Evolutionary conservation across 1,140 invertebrate species (phyloP).

Genomic region (Eumaeus atala): DNA sequence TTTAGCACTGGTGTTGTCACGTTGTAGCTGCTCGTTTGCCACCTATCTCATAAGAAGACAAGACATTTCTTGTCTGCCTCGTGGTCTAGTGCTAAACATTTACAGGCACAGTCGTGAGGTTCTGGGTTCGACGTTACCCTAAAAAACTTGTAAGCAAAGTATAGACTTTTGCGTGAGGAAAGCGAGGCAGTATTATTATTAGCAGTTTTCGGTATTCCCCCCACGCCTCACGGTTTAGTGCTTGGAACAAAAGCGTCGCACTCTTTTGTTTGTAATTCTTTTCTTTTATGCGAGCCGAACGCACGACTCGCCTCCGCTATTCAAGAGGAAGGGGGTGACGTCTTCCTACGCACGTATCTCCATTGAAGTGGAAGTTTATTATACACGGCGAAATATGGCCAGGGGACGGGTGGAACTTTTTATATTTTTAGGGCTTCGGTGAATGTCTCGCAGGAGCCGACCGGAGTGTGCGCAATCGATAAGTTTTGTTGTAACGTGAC

Average conservation of each 20-base stretch:
- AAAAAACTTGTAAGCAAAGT: neutral
- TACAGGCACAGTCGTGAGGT: too few relatives aligned
- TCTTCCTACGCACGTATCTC: constrained; percentile 54
- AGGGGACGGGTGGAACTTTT: neutral
- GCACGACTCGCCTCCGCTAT: constrained; percentile 47
- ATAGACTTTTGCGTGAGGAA: constrained; percentile 3
- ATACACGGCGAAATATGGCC: constrained; percentile 18
- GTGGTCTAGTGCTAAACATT: too few relatives aligned
- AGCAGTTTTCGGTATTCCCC: constrained; percentile 4
- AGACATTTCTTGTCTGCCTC: too few relatives aligned
- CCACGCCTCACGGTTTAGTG: neutral
- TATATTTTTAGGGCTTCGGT: constrained; percentile 5
- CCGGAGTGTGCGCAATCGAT: too few relatives aligned
- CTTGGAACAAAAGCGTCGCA: constrained; percentile 15
- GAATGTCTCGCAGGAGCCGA: too few relatives aligned
- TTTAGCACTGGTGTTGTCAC: too few relatives aligned
- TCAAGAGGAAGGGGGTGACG: constrained; percentile 53
- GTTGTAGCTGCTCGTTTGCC: too few relatives aligned
- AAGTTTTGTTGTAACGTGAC: too few relatives aligned
- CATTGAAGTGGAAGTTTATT: constrained; percentile 57
- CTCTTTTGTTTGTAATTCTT: constrained; percentile 22
- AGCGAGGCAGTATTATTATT: neutral
- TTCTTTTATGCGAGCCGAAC: constrained; percentile 28
- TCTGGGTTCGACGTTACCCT: too few relatives aligned
- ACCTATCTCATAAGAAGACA: too few relatives aligned